Base-by-base conservation (phyloP, 1,140 invertebrate species). In the Drosophila prosaltans region DNA sequence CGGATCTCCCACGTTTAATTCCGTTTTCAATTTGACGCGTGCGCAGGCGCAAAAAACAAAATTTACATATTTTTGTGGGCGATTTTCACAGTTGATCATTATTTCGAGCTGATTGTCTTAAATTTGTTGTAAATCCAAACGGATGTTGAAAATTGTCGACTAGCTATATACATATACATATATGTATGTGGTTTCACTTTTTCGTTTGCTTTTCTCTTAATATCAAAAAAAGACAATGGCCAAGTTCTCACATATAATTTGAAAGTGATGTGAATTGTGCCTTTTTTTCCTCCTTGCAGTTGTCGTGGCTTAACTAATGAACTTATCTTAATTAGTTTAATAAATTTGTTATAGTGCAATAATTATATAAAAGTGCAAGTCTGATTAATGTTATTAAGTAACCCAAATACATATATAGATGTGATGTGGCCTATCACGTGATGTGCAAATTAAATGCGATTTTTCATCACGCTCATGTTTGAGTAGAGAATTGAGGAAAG, bases 1-100 rank as follows among this genome's bases (percentile, higher is more conserved):
- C 67, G 8, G n/a, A 63, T 55, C 69, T 39, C 55, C 69, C 69
- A 69, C 68, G 40, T 60, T 45, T 48, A 62, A 48, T 69, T 41
- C 48, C 24, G 26, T 30, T 64, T 45, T 21, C 40, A 21, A 45
- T 48, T 64, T 75, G 69, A 70, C 74, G 74, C 74, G 74, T 76
- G 74, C 74, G 74, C 70, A 76, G 74, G 74, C 74, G 74, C 74
- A 73, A 55, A 73, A 68, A 45, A 64, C 16, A 65, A 36, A 43
- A 76, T 76, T 66, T 69, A 65, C 74, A 76, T 76, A 76, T 62
- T 76, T 76, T 41, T 62, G 59, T 62, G 59, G 59, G 59, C 59
- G 59, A 62, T n/a, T 40, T 66, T 66, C 55, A 68, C 10, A 55
- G 58, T 72, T 72, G 60, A 28, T 21, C 30, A 30, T 67, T 54